These are phyloP conservation scores for Anas platyrhynchos DNA, from an alignment of 2,113 vertebrate species.

Conservation along the genomic window DNA sequence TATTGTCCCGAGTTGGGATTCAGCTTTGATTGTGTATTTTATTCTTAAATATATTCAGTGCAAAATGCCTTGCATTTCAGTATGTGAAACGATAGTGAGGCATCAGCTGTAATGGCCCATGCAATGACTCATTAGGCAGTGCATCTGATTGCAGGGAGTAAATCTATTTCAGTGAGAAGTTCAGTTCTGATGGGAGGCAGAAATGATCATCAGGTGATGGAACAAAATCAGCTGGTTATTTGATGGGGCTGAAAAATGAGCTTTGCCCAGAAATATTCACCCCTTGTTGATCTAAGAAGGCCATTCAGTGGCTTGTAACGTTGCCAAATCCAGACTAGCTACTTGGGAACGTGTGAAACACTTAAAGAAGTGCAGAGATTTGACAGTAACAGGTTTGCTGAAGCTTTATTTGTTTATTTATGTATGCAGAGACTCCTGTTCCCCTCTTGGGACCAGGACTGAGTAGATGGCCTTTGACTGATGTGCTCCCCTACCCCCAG, in stretches of 20 bases:
- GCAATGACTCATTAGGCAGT: slow-evolving; percentile 48
- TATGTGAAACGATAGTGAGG: neutral
- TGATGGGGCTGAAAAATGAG: neutral
- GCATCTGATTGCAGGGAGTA: slow-evolving; percentile 40
- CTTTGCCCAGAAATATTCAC: too few relatives aligned
- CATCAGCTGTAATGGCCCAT: neutral
- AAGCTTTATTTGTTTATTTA: neutral
- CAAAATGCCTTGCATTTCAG: neutral
- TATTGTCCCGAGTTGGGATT: slow-evolving; percentile 2
- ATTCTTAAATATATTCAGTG: slow-evolving; percentile 35
- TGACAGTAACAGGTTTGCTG: neutral
- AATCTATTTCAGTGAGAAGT: neutral
- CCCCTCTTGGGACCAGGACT: neutral
- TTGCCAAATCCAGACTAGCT: neutral
- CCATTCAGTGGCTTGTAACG: neutral
- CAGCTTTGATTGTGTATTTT: slow-evolving; percentile 65
- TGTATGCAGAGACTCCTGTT: neutral
- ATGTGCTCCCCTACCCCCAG: too few relatives aligned
- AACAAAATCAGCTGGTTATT: slow-evolving; percentile 31
- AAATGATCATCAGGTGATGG: neutral
- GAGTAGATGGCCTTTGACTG: neutral
- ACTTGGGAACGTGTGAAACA: neutral
- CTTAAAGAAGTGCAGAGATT: neutral
- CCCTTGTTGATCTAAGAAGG: too few relatives aligned
- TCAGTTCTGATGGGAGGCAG: slow-evolving; percentile 4